These are phyloP conservation scores for Actenoides lindsayi DNA, from an alignment of 2,113 vertebrate genomes.

Conservation along the genomic window DNA sequence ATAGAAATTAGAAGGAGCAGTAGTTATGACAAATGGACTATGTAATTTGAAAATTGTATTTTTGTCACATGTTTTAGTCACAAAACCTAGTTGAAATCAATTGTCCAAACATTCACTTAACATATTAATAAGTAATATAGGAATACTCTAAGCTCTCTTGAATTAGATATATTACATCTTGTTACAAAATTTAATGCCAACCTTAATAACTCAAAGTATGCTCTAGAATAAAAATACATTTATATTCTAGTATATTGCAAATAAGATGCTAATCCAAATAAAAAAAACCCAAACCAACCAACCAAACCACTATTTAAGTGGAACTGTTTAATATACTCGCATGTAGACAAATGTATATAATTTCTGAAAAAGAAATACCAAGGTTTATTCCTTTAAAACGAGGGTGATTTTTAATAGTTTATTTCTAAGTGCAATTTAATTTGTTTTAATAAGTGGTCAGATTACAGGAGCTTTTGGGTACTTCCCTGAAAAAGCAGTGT, in stretches of 20 bases:
- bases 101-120: slow-evolving; percentile 64
- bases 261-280: neutral
- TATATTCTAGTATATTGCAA: neutral
- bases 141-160: slow-evolving; percentile 52
- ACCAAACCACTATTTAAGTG: neutral
- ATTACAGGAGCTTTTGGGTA: neutral
- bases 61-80: slow-evolving; percentile 60
- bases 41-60: slow-evolving; percentile 58
- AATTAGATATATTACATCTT: slow-evolving; percentile 62
- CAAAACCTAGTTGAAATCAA: slow-evolving; percentile 55
- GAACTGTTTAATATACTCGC: neutral
- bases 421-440: neutral
- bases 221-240: slow-evolving; percentile 26
- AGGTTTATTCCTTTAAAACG: neutral
- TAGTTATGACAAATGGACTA: slow-evolving; percentile 43
- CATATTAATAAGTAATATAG: slow-evolving; percentile 67
- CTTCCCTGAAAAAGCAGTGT: neutral
- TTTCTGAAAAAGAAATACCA: neutral
- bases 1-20: slow-evolving; percentile 6
- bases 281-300: neutral
- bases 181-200: slow-evolving; percentile 59
- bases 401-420: neutral
- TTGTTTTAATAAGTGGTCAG: neutral
- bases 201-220: slow-evolving; percentile 60
- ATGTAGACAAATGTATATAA: neutral